Conservation (phyloP, 2,888 invertebrate species). For the Pyralis farinalis region DNA sequence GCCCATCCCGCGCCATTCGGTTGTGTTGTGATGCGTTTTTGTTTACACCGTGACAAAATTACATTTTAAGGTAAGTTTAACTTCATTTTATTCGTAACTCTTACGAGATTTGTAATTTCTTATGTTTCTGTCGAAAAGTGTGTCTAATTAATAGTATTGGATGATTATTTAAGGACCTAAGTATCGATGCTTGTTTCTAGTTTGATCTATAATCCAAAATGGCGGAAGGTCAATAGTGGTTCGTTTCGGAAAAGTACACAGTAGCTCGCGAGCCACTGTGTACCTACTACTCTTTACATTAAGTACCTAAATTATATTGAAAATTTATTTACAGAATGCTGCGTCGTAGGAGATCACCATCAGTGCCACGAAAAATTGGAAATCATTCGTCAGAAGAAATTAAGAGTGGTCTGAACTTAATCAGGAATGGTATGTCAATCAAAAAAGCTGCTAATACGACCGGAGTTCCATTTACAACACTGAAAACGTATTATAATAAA, state of each 20-base stretch:
- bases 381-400: constrained; percentile 5
- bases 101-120: constrained; percentile 5
- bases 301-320: too few species aligned
- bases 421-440: constrained; percentile 4
- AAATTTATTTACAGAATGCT: constrained; percentile 4
- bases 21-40: background rate
- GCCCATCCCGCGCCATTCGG: background rate
- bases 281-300: constrained; percentile 6
- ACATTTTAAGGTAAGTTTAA: constrained; percentile 10
- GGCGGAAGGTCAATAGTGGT: constrained; percentile 16
- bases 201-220: too few species aligned
- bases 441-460: constrained; percentile 3
- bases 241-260: constrained; percentile 1
- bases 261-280: background rate
- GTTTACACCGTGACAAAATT: constrained; percentile 10
- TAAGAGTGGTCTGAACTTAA: constrained; percentile 5
- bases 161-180: too few species aligned
- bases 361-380: constrained; percentile 9
- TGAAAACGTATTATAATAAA: constrained; percentile 4
- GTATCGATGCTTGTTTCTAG: too few species aligned
- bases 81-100: constrained; percentile 9
- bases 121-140: constrained; percentile 11
- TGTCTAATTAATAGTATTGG: too few species aligned
- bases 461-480: constrained; percentile 6
- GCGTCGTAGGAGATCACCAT: background rate